These are phyloP conservation scores for Heliconius erato DNA, from an alignment of 2,888 invertebrate genomes.

Conservation along the genomic window DNA sequence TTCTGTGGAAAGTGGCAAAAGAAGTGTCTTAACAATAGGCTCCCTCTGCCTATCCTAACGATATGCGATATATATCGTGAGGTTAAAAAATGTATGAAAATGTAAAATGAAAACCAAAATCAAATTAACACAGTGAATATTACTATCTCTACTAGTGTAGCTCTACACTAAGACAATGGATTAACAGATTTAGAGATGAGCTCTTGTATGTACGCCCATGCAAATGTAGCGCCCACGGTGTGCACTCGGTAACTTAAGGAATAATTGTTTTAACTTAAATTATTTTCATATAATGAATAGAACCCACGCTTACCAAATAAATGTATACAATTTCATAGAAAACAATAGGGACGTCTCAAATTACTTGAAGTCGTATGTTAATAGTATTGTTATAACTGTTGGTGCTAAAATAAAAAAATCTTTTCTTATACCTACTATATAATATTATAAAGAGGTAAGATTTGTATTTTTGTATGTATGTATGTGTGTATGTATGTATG, in stretches of 20 bases:
- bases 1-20: too few species aligned
- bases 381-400: neutral
- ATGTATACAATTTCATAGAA: neutral
- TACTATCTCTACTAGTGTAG: slow-evolving; percentile 10
- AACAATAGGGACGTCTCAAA: neutral
- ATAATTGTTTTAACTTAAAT: slow-evolving; percentile 47
- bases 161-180: slow-evolving; percentile 22
- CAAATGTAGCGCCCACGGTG: slow-evolving; percentile 42
- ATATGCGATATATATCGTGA: neutral
- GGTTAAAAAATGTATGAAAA: neutral
- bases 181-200: slow-evolving; percentile 41
- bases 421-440: neutral
- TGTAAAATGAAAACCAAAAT: neutral
- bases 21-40: too few species aligned
- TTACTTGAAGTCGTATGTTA: neutral
- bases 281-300: slow-evolving; percentile 41
- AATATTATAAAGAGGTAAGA: too few species aligned
- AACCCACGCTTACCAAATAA: slow-evolving; percentile 39
- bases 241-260: slow-evolving; percentile 41
- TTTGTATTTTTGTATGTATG: too few species aligned
- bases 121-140: neutral
- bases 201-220: slow-evolving; percentile 44
- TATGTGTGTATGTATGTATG: too few species aligned
- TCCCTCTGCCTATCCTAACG: too few species aligned
- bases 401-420: neutral